A percentile compares a stretch with the other conserved stretches of the same genome.
Conservation (phyloP, 1,140 invertebrate species). For the fruit fly (Drosophila melanogaster) region Release_6_plus_ISO1_MT NC_004354.4:5387501-5388000, state of each 20-base stretch:
- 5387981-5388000: slow-evolving; percentile 38
- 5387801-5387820: slow-evolving; percentile 84
- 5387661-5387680: slow-evolving; percentile 20
- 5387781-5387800: slow-evolving; percentile 84
- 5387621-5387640: slow-evolving; percentile 43
- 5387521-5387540: slow-evolving; percentile 30
- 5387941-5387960: slow-evolving; percentile 66
- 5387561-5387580: slow-evolving; percentile 14
- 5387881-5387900: slow-evolving; percentile 49
- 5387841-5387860: slow-evolving; percentile 80
- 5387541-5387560: slow-evolving; percentile 6
- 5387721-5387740: slow-evolving; percentile 38
- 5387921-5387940: slow-evolving; percentile 38
- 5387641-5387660: slow-evolving; percentile 34
- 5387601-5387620: slow-evolving; percentile 31
- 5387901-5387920: slow-evolving; percentile 37
- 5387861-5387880: slow-evolving; percentile 48
- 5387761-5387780: slow-evolving; percentile 50
- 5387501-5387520: slow-evolving; percentile 16
- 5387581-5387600: slow-evolving; percentile 25
- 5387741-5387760: slow-evolving; percentile 34
- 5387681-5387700: slow-evolving; percentile 35
- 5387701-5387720: slow-evolving; percentile 41
- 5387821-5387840: slow-evolving; percentile 83
- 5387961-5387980: slow-evolving; percentile 49